phyloP scores from a whole-genome alignment of 2,113 vertebrate genomes.

The Entomyzon cyanotis region DNA sequence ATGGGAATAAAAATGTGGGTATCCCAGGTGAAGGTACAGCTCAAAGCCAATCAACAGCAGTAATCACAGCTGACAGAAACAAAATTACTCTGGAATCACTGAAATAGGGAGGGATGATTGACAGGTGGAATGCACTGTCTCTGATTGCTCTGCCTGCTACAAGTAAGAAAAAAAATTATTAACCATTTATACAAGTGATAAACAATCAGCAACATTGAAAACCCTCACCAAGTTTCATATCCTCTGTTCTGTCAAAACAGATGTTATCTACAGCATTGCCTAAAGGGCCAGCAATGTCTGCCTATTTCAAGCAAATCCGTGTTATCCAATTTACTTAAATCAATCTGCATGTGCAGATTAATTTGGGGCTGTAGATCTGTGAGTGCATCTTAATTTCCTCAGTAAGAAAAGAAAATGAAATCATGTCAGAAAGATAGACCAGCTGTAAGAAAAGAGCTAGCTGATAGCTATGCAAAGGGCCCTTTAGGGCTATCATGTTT shows the following conservation, averaged over 20 bases:
- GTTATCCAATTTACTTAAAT: constrained; percentile 14
- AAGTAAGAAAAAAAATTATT: background rate
- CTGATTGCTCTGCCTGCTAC: background rate
- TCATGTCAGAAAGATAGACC: background rate
- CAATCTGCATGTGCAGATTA: constrained; percentile 21
- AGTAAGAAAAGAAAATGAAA: constrained; percentile 15
- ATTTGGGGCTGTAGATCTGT: background rate
- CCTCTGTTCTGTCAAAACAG: background rate
- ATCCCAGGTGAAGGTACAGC: background rate
- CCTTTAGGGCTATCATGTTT: background rate
- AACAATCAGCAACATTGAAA: background rate
- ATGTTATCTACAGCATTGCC: background rate
- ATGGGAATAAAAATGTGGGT: background rate
- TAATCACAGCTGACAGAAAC: background rate
- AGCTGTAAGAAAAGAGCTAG: background rate
- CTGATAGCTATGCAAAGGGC: background rate
- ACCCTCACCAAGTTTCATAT: background rate
- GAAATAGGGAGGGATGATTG: background rate
- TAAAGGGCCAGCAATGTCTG: background rate
- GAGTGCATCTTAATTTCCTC: background rate
- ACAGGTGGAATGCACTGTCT: background rate
- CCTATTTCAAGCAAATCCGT: background rate
- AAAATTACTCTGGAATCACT: background rate
- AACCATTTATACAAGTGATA: background rate
- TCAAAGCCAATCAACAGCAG: background rate